phyloP scores from a whole-genome alignment of 1,140 invertebrate species.

The Cydia fagiglandana region DNA sequence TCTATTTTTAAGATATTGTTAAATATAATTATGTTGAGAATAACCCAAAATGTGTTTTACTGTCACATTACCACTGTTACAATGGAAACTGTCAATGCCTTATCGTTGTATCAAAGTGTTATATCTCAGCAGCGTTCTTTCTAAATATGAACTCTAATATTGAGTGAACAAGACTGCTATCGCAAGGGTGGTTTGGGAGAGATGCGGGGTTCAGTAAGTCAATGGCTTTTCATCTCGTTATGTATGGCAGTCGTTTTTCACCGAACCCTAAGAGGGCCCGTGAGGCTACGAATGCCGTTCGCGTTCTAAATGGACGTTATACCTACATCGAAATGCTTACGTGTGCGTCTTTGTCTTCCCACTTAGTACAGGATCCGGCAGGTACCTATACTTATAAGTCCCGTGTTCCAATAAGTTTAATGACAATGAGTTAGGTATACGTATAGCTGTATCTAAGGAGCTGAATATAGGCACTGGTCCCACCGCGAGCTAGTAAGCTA shows the following conservation, averaged over 20 bases:
- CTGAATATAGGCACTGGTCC: too few relatives aligned
- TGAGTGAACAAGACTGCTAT: background rate
- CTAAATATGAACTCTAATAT: background rate
- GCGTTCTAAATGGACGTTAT: background rate
- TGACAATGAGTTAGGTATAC: too few relatives aligned
- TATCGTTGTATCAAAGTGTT: background rate
- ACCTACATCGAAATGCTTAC: background rate
- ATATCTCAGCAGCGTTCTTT: background rate
- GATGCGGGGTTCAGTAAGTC: background rate
- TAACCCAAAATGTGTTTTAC: constrained; percentile 14
- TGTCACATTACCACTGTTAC: background rate
- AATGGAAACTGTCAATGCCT: background rate
- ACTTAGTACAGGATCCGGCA: background rate
- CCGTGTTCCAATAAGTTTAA: too few relatives aligned
- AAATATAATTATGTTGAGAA: constrained; percentile 7
- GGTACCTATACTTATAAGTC: too few relatives aligned
- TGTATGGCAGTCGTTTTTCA: constrained; percentile 16
- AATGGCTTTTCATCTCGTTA: constrained; percentile 3
- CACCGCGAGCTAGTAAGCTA: too few relatives aligned
- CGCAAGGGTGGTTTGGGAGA: background rate
- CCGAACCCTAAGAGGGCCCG: background rate
- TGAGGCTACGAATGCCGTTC: background rate
- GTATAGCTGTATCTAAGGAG: too few relatives aligned
- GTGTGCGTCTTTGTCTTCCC: background rate
- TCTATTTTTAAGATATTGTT: background rate